Evolutionary conservation across 2,797 vertebrate species (phyloP).

Genomic region (Cheirogaleus major): DNA sequence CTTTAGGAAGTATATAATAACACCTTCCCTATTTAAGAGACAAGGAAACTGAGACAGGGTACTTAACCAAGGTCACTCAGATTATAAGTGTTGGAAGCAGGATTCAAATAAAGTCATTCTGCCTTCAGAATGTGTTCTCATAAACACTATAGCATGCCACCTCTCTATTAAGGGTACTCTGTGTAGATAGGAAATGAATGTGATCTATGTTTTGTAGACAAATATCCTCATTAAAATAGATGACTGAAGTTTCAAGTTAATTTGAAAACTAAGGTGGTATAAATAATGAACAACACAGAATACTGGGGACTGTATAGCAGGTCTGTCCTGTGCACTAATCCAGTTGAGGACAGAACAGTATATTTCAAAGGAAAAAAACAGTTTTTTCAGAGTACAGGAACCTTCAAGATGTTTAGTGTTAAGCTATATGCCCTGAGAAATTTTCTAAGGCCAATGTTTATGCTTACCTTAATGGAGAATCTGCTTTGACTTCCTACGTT

Average conservation of each 20-base stretch:
- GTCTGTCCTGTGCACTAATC: fast-evolving
- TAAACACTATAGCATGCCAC: not conserved
- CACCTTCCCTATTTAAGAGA: not conserved
- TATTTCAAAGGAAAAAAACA: not conserved
- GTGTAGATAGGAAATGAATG: not conserved
- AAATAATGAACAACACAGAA: not conserved
- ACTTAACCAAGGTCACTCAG: not conserved
- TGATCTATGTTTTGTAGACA: not conserved
- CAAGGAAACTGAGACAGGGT: not conserved
- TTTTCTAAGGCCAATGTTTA: not conserved
- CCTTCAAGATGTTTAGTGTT: not conserved
- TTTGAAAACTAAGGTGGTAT: not conserved
- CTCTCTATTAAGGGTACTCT: not conserved
- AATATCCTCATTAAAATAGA: not conserved
- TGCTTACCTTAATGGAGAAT: constrained; percentile 2
- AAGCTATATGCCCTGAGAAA: not conserved
- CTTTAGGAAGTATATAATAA: not conserved
- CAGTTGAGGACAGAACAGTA: not conserved
- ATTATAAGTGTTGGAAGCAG: not conserved
- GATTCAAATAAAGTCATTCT: not conserved
- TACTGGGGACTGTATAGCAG: fast-evolving
- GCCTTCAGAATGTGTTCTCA: not conserved
- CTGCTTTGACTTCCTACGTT: not conserved
- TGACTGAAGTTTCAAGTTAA: not conserved
- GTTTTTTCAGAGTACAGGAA: not conserved